Evolutionary conservation across 1,140 invertebrate species (phyloP).

Genomic region (Sesamia nonagrioides): DNA sequence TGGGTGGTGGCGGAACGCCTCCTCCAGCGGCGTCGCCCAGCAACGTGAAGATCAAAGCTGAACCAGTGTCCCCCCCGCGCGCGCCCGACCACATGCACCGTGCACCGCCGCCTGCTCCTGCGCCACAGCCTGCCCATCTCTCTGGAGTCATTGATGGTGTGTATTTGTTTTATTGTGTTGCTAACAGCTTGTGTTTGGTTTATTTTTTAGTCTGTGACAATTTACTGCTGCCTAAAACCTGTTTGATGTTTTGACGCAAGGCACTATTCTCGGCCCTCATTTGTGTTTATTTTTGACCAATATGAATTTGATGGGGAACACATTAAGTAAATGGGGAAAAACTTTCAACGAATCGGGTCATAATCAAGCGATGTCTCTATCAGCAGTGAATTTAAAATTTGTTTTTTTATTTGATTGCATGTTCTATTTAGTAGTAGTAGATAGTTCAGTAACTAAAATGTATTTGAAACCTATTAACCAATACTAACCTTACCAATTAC

Average conservation of each 20-base stretch:
- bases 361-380: background rate
- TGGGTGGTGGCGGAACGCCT: slow-evolving; percentile 94
- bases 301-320: too few species aligned
- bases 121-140: slow-evolving; percentile 85
- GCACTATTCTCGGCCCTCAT: background rate
- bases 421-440: background rate
- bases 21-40: slow-evolving; percentile 94
- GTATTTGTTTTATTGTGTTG: background rate
- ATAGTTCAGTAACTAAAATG: slow-evolving; percentile 11
- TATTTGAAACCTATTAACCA: slow-evolving; percentile 2
- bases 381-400: background rate
- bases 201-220: too few species aligned
- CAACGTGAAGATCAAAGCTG: slow-evolving; percentile 97
- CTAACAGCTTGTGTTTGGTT: background rate
- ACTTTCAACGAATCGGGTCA: too few species aligned
- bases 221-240: background rate
- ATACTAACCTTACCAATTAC: slow-evolving; percentile 42
- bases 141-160: slow-evolving; percentile 85
- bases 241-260: background rate
- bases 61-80: slow-evolving; percentile 96
- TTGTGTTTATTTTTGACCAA: background rate
- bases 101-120: slow-evolving; percentile 76
- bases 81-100: slow-evolving; percentile 85
- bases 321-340: too few species aligned
- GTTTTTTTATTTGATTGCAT: background rate